Percentiles rank a stretch among this genome's conserved stretches.
Conservation (phyloP, 1,140 invertebrate species). For the Platorchestia sp. region DNA sequence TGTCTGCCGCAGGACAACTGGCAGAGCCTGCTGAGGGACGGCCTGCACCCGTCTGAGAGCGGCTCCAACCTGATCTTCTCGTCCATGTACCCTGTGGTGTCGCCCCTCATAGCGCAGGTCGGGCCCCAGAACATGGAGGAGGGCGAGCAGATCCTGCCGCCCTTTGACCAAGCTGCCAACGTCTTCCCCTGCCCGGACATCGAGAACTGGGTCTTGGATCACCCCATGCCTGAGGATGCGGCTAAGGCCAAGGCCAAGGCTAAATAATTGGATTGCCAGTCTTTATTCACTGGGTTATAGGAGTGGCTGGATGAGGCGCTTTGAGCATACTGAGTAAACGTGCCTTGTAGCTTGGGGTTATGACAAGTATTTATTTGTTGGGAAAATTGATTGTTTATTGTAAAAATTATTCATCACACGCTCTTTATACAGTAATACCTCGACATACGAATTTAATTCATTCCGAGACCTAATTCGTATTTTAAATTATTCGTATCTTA, state of each 20-base stretch:
- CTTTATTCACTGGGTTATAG: too few relatives aligned
- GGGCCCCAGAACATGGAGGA: not conserved
- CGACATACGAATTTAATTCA: too few relatives aligned
- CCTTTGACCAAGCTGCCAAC: not conserved
- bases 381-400: too few relatives aligned
- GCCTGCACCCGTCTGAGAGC: not conserved
- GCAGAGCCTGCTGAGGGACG: not conserved
- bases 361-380: too few relatives aligned
- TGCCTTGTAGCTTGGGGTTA: too few relatives aligned
- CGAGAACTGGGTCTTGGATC: not conserved
- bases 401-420: too few relatives aligned
- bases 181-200: not conserved
- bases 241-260: not conserved
- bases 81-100: not conserved
- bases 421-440: too few relatives aligned
- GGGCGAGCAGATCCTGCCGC: not conserved
- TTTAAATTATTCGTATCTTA: too few relatives aligned
- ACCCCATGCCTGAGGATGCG: conserved; percentile 2
- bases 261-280: too few relatives aligned
- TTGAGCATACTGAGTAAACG: too few relatives aligned
- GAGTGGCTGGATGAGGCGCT: too few relatives aligned
- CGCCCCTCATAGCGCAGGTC: not conserved
- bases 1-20: not conserved
- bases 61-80: not conserved
- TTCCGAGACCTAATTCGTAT: too few relatives aligned